Evolutionary conservation across 1,140 invertebrate species (phyloP), one percentile per base, ranked within the genome.

Genomic region (Lepidurus couesii): DNA sequence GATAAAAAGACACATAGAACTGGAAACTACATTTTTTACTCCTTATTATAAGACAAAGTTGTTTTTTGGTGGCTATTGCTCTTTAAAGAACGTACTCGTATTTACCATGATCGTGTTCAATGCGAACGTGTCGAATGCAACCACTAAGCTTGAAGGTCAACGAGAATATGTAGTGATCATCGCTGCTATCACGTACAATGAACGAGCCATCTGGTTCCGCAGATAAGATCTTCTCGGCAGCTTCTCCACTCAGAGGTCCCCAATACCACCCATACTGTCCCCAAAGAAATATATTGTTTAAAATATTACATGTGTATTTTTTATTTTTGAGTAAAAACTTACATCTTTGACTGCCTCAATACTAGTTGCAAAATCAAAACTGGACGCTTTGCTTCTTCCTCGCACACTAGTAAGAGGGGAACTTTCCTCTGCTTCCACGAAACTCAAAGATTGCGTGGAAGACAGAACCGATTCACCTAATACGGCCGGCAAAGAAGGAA

Each of bases 101-200:
- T 81, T 87, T 88, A 97, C 96, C 95, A 89, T 98, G 95, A 88
- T 97, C 94, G 86, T 98, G 95, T 87, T 98, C 96, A 84, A 99
- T 98, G 82, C 97, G 90, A 74, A 97, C 96, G 86, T 98, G 96
- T 80, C 96, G 89, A 78, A 98, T 92, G 82, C 92, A 92, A 82
- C 92, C 93, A 87, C 97, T 95, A 78, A 97, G 88, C 86, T 96
- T 97, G 86, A 98, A 98, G 47, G 95, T 97, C 75, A 99, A 87
- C 78, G 95, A 97, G 85, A 98, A 97, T 82, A 99, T 97, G 86
- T 98, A 98, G 86, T 96, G 94, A 86, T 97, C 93, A 86, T 98
- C 96, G 81, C 95, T 97, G 83, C 95, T 97, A 85, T 98, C 97
- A n/a, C 88, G 83, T 26, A 89, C 87, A 42, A 89, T 84, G 81